Evolutionary conservation across 2,888 invertebrate genomes (phyloP), one percentile per base, ranked within the genome.

Genomic region (Chrysodeixis includens): DNA sequence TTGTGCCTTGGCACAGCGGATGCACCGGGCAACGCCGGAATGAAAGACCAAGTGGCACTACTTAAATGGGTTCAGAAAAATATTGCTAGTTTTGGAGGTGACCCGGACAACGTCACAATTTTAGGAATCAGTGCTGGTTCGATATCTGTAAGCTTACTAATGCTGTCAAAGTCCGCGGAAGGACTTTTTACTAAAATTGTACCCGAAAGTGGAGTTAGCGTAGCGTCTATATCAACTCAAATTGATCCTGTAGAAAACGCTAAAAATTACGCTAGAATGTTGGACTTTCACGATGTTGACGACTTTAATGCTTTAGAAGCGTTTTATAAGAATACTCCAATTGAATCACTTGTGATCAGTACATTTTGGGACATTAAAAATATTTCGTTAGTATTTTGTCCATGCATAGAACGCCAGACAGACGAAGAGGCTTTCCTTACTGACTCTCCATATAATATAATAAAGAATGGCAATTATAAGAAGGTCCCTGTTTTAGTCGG

Each of bases 181-280:
- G 88, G 87, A n/a, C 64, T 89, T 0, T 89, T 88, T 44, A 79
- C 80, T 26, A 89, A 87, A 73, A 86, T 81, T 0, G 88, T 89
- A 26, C 79, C 79, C 1, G 88, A 88, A 66, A 90, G 90, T 62
- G 89, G 88, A 6, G 67, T 76, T 2, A 78, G 61, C 56, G 63
- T 83, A 0, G 81, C 62, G 1, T 70, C 69, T 2, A 80, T 83
- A 64, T 56, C 81, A 6, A 56, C 85, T 6, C 87, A 88, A 60
- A 18, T 52, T 0, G 83, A 90, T 72, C 89, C 90, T 0, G 16
- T 89, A 1, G 76, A 83, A 69, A 85, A 76, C 14, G 89, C 89
- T 2, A 86, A 83, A 75, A 35, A 53, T 20, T 86, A 73, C 58
- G 89, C 88, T 0, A 79, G 69, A 58, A 12, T 55, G 22, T 62